Percentiles rank a stretch among this genome's conserved stretches.
phyloP scores from a whole-genome alignment of 1,140 invertebrate species.

The Episyrphus balteatus region DNA sequence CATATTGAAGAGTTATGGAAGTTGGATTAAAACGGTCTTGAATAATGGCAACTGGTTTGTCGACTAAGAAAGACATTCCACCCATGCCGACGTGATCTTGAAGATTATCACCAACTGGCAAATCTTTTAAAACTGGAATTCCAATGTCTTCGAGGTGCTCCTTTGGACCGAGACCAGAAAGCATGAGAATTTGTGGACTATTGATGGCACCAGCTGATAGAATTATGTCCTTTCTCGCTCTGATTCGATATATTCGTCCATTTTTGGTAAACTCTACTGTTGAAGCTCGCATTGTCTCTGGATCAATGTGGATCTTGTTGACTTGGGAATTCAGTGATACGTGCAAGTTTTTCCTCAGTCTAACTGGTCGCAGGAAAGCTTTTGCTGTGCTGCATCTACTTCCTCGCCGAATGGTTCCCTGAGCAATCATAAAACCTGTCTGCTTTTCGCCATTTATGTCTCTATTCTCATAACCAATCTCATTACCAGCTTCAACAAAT shows the following conservation, averaged over 20 bases:
- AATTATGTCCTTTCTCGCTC: constrained; percentile 65
- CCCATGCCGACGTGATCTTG: constrained; percentile 77
- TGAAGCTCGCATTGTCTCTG: constrained; percentile 54
- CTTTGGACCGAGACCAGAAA: constrained; percentile 74
- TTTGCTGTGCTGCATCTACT: constrained; percentile 82
- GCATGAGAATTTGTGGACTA: constrained; percentile 71
- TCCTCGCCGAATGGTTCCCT: constrained; percentile 77
- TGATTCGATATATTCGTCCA: constrained; percentile 50
- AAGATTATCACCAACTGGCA: constrained; percentile 64
- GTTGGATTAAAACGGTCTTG: constrained; percentile 59
- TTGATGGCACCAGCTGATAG: constrained; percentile 71
- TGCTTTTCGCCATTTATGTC: constrained; percentile 78
- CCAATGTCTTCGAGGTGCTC: constrained; percentile 58
- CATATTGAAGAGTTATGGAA: constrained; percentile 66
- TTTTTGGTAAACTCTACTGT: constrained; percentile 65
- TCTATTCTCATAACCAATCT: constrained; percentile 76
- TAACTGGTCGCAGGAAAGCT: constrained; percentile 71
- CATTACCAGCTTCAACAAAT: constrained; percentile 74
- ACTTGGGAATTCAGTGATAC: constrained; percentile 66
- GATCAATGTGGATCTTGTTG: constrained; percentile 58
- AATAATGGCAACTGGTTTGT: constrained; percentile 64
- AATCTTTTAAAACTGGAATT: constrained; percentile 59
- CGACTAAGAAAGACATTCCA: constrained; percentile 66
- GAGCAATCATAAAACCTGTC: constrained; percentile 78
- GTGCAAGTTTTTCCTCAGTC: constrained; percentile 67